Conservation (phyloP, 2,888 invertebrate genomes). For the Pardosa pseudoannulata region DNA sequence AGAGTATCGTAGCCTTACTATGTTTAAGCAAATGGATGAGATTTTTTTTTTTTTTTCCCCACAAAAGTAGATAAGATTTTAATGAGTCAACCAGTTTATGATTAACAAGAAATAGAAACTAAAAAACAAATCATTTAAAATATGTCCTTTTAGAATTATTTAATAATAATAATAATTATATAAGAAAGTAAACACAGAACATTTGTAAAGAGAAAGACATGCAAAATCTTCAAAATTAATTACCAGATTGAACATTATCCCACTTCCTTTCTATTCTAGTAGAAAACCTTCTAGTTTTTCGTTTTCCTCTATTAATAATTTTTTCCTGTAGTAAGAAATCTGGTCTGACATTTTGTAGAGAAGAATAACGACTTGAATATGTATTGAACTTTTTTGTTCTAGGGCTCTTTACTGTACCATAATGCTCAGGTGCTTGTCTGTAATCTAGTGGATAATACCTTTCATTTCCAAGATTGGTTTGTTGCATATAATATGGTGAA, state of each 20-base stretch:
- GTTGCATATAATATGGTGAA: conserved; percentile 65
- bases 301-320: conserved; percentile 26
- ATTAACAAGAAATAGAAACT: no score
- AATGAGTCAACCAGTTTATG: no score
- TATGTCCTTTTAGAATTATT: no score
- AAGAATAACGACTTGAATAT: conserved; percentile 24
- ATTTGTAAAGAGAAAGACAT: no score
- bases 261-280: not conserved
- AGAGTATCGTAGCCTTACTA: no score
- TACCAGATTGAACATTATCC: not conserved
- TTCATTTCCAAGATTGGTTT: conserved; percentile 33
- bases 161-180: no score
- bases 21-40: no score
- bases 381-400: conserved; percentile 32
- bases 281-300: not conserved
- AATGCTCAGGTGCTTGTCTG: conserved; percentile 37
- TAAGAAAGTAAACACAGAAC: no score
- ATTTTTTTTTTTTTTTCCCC: no score
- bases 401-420: conserved; percentile 47
- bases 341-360: conserved; percentile 11
- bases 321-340: conserved; percentile 7
- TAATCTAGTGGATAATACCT: conserved; percentile 48
- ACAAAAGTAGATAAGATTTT: no score
- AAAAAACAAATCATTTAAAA: no score
- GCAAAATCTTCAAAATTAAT: not conserved